These are phyloP conservation scores for Cotesia typhae DNA, from an alignment of 1,140 invertebrate species.

Conservation along the genomic window DNA sequence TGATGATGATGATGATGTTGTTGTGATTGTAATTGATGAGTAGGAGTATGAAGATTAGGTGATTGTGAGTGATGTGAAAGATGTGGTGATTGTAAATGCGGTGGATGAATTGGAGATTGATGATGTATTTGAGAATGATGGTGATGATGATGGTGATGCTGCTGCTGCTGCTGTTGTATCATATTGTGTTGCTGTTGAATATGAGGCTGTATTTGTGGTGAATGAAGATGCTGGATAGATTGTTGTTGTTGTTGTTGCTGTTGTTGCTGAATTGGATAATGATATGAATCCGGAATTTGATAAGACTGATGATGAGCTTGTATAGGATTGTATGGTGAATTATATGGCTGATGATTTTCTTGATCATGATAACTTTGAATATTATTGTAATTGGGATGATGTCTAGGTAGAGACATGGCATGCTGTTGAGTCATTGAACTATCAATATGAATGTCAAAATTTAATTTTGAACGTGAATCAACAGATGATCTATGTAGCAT, in stretches of 20 bases:
- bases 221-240: conserved; percentile 33
- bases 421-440: conserved; percentile 68
- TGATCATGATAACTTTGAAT: conserved; percentile 53
- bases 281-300: conserved; percentile 54
- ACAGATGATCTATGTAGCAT: conserved; percentile 52
- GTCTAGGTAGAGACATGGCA: conserved; percentile 56
- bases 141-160: conserved; percentile 41
- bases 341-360: conserved; percentile 57
- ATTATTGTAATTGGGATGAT: conserved; percentile 51
- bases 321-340: conserved; percentile 34
- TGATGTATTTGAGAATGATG: conserved; percentile 30
- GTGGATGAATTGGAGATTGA: background rate
- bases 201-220: conserved; percentile 44
- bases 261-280: conserved; percentile 52
- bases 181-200: conserved; percentile 12
- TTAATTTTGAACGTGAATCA: conserved; percentile 50
- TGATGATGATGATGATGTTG: conserved; percentile 32
- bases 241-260: background rate
- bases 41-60: background rate
- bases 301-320: conserved; percentile 52
- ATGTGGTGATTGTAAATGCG: conserved; percentile 37
- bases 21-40: conserved; percentile 13
- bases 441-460: conserved; percentile 71
- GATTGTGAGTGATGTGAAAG: conserved; percentile 34
- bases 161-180: conserved; percentile 43